These are phyloP conservation scores for Scaptomyza polygonia DNA, from an alignment of 2,888 invertebrate genomes.

Conservation along the genomic window DNA sequence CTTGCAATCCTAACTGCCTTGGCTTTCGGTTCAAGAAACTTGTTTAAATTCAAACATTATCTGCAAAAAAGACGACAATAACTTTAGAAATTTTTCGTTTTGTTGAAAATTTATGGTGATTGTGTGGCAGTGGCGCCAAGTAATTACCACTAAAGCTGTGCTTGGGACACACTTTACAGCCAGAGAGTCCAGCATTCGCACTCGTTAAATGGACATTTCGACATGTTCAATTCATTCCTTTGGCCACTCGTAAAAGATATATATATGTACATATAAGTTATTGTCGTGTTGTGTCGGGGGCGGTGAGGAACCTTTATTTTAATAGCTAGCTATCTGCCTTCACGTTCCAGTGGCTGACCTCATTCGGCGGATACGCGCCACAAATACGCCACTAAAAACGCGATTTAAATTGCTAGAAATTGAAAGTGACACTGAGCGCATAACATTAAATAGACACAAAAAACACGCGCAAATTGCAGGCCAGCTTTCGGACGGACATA, in stretches of 20 bases:
- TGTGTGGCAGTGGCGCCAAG: conserved; percentile 50
- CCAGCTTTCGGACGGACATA: conserved; percentile 13
- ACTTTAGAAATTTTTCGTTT: conserved; percentile 32
- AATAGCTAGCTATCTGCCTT: neutral
- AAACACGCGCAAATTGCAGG: conserved; percentile 49
- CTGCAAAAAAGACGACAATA: conserved; percentile 31
- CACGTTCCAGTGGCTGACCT: conserved; percentile 56
- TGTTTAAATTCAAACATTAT: conserved; percentile 32
- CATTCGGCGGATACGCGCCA: conserved; percentile 61
- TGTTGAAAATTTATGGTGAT: conserved; percentile 62
- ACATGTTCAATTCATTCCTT: conserved; percentile 41
- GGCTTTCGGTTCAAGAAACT: conserved; percentile 8
- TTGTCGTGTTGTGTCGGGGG: conserved; percentile 2
- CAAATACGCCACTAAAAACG: conserved; percentile 58
- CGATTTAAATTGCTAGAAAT: conserved; percentile 76
- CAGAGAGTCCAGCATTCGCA: conserved; percentile 8
- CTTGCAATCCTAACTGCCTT: neutral
- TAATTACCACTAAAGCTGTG: conserved; percentile 18
- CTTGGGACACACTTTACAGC: neutral
- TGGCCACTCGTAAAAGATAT: conserved; percentile 7
- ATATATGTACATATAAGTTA: neutral
- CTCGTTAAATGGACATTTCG: conserved; percentile 24
- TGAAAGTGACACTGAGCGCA: conserved; percentile 72
- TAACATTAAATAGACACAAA: conserved; percentile 25
- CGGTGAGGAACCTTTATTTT: conserved; percentile 28